Base-by-base conservation (phyloP, 2,797 vertebrate genomes). In the Gila robusta region DNA sequence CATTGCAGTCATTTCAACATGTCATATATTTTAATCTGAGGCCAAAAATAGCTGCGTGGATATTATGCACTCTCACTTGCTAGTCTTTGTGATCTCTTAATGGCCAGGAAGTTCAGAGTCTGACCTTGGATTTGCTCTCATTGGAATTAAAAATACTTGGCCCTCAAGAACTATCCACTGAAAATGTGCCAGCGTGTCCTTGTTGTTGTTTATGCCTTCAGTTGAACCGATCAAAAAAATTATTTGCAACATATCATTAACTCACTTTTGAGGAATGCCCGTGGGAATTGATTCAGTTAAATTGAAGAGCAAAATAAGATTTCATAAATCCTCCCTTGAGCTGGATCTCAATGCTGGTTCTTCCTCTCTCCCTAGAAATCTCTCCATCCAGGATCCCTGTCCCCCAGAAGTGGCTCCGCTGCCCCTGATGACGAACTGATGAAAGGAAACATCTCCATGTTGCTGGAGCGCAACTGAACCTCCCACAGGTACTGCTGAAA, bases 11-110 rank as follows among this genome's bases (percentile, higher is more conserved):
- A 98, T 98, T 98, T 98, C 97, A 97, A 99, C 97, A 98, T 98
- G 98, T 98, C 97, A 98, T 99, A 98, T 97, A 99, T 99, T 99
- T 98, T 99, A 99, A 99, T 99, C 98, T 98, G 98, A 97, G 97
- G 94, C 97, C 97, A 98, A 98, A 99, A 98, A 99, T 98, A 98
- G 98, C 97, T 97, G 96, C 97, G 97, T 96, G 96, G 96, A 96
- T 96, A 96, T 96, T 96, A 96, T 96, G 95, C 95, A 96, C 95
- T 96, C 95, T 95, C 91, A 87, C 93, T 93, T 62, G 93, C 92
- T 93, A 93, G 95, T 96, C 95, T 96, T 95, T 95, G 94, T 96
- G 95, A 95, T 96, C 94, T 94, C 95, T 94, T 96, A 95, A 96
- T 95, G 95, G 94, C 94, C 91, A 95, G 92, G 94, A 95, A 96